phyloP scores from a whole-genome alignment of 1,140 invertebrate genomes.

The Drosophila littoralis region DNA sequence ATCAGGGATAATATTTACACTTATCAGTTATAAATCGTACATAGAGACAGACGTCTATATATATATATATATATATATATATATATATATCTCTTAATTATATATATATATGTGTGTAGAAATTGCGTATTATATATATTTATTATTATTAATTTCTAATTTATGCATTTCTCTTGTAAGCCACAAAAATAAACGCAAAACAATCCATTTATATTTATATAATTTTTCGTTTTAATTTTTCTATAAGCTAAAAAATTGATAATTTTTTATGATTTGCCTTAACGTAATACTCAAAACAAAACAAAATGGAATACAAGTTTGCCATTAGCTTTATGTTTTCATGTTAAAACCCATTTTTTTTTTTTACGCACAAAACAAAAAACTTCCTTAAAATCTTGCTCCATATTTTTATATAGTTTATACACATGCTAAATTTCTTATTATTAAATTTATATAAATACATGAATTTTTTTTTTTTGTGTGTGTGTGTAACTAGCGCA shows the following conservation, averaged over 20 bases:
- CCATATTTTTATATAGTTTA: conserved; percentile 5
- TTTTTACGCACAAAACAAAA: not conserved
- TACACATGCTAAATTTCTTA: not conserved
- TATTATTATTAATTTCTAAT: conserved; percentile 42
- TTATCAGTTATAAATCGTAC: conserved; percentile 1
- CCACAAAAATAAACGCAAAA: conserved; percentile 37
- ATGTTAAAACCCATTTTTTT: not conserved
- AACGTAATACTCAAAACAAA: conserved; percentile 39
- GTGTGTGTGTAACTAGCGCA: conserved; percentile 30
- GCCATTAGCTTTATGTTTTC: conserved; percentile 37
- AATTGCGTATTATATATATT: conserved; percentile 16
- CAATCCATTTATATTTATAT: conserved; percentile 30
- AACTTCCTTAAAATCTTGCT: not conserved
- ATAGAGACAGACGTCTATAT: conserved; percentile 20
- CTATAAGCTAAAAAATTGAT: conserved; percentile 27
- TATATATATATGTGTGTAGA: conserved; percentile 9
- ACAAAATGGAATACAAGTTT: conserved; percentile 12
- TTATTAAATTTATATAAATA: conserved; percentile 6
- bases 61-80: conserved; percentile 28
- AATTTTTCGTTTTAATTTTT: conserved; percentile 23
- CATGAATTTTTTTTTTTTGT: conserved; percentile 2
- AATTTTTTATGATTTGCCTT: conserved; percentile 31
- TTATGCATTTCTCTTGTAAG: conserved; percentile 57
- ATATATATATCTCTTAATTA: not conserved
- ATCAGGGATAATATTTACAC: conserved; percentile 67